Conservation (phyloP, 1,140 invertebrate species). For the Aporrectodea caliginosa region DNA sequence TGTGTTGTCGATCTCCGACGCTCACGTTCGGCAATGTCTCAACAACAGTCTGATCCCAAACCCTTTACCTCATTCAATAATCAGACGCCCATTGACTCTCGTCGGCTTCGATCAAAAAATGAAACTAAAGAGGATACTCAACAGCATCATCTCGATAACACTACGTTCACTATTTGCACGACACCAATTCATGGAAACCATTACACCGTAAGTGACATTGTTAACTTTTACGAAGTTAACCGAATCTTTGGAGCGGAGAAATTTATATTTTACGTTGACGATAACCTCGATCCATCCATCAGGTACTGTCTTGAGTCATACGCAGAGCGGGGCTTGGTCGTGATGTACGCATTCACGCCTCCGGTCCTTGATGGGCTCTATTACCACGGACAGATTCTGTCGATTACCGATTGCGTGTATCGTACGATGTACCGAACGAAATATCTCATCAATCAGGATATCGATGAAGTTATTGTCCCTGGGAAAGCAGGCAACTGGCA, state of each 20-base stretch:
- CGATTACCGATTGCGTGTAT: constrained; percentile 87
- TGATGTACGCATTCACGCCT: not conserved
- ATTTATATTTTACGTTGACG: not conserved
- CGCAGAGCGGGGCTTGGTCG: not conserved
- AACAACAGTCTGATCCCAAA: not conserved
- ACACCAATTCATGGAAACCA: not conserved
- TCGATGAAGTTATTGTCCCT: constrained; percentile 85
- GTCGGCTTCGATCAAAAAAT: not conserved
- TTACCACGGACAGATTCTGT: constrained; percentile 71
- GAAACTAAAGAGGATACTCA: not conserved
- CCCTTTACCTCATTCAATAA: not conserved
- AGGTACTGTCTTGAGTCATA: not conserved
- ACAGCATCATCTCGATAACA: not conserved
- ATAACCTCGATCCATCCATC: not conserved
- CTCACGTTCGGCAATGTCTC: not conserved
- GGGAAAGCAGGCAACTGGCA: constrained; percentile 64
- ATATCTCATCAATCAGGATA: constrained; percentile 77
- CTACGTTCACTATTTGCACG: not conserved
- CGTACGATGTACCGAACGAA: constrained; percentile 76
- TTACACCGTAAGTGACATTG: not conserved
- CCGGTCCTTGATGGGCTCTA: not conserved
- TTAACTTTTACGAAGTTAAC: not conserved
- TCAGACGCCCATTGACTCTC: too few relatives aligned
- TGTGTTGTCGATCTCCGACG: not conserved
- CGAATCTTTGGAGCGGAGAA: not conserved